Percentiles rank a stretch among this genome's conserved stretches.
These are phyloP conservation scores for Perognathus longimembris DNA, from an alignment of 2,113 vertebrate genomes.

Conservation along the genomic window DNA sequence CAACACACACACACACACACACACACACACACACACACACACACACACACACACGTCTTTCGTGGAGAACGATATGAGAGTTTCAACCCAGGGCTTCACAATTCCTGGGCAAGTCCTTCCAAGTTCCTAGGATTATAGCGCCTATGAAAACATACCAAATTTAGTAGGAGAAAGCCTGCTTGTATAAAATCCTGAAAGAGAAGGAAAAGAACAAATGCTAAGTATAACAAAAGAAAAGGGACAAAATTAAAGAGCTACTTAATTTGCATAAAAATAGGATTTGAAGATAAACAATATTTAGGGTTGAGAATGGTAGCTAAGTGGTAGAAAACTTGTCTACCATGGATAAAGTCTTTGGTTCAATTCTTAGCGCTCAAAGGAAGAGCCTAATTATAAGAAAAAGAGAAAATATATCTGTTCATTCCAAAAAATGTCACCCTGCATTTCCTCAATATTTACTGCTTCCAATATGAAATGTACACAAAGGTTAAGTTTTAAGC, in stretches of 20 bases:
- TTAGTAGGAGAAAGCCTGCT: neutral
- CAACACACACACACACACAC: no score
- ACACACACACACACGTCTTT: no score
- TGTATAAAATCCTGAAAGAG: neutral
- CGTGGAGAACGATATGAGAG: no score
- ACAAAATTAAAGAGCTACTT: neutral
- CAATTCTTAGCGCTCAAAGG: neutral
- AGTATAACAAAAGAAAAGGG: neutral
- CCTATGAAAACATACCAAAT: neutral
- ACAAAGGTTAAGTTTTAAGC: neutral
- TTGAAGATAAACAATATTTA: neutral
- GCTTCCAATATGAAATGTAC: neutral
- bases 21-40: no score
- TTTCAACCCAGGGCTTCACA: no score
- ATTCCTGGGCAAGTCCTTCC: no score
- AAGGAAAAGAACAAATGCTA: neutral
- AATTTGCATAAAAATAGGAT: neutral
- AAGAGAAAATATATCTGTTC: neutral
- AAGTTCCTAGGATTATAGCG: no score
- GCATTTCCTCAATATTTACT: neutral
- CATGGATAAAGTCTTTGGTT: neutral
- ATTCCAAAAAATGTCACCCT: neutral
- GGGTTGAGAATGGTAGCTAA: neutral
- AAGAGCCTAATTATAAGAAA: neutral
- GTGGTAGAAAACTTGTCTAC: neutral